These are phyloP conservation scores for Diplosoma virens DNA, from an alignment of 23 tunicate genomes.

Conservation along the genomic window DNA sequence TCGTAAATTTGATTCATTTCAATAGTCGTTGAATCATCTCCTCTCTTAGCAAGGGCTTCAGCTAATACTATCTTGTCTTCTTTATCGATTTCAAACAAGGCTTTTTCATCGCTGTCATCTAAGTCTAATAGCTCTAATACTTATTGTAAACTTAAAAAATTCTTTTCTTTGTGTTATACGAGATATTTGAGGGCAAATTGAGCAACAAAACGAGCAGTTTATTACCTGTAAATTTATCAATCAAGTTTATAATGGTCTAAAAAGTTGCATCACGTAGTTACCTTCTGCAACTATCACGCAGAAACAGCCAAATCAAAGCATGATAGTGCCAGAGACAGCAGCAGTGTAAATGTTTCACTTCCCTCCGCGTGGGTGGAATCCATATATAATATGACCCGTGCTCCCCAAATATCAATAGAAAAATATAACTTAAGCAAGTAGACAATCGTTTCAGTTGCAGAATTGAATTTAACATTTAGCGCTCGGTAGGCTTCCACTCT, in stretches of 20 bases:
- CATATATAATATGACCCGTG: neutral
- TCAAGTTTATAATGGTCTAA: slow-evolving; percentile 1
- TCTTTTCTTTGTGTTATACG: neutral
- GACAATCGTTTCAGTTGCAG: too few relatives aligned
- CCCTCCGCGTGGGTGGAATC: neutral
- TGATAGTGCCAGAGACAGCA: neutral
- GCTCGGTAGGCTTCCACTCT: too few relatives aligned
- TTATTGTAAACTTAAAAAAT: neutral
- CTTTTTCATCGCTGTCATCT: neutral
- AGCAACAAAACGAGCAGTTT: too few relatives aligned
- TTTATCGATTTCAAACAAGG: neutral
- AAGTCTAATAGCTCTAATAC: neutral
- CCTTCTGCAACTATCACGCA: slow-evolving; percentile 2
- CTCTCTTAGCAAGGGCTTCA: slow-evolving; percentile 4
- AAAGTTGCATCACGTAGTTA: neutral
- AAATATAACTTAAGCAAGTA: too few relatives aligned
- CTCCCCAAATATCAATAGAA: too few relatives aligned
- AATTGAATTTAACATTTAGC: too few relatives aligned
- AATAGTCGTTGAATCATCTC: too few relatives aligned
- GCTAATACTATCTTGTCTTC: neutral
- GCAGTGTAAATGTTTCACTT: neutral
- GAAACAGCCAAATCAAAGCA: neutral
- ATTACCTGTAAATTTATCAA: neutral
- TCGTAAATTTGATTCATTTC: too few relatives aligned
- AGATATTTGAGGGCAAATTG: neutral